Conservation (phyloP, 2,888 invertebrate genomes). For the Lacanobia oleracea region DNA sequence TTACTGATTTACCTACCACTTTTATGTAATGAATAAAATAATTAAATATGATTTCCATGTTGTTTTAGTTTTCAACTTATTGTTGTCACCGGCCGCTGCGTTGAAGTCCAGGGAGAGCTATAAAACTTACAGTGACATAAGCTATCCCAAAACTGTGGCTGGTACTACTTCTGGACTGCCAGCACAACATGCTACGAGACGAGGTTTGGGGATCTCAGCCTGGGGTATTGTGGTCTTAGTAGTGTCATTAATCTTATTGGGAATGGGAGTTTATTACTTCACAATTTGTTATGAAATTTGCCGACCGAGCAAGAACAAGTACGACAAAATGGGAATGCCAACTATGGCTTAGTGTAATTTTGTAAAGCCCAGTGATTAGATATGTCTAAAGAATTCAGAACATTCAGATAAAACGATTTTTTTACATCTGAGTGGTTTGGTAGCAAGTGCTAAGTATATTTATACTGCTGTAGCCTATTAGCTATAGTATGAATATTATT, state of each 20-base stretch:
- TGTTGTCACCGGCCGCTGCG: slow-evolving; percentile 72
- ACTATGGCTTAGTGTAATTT: slow-evolving; percentile 77
- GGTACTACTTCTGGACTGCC: slow-evolving; percentile 76
- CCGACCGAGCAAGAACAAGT: slow-evolving; percentile 87
- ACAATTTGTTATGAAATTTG: slow-evolving; percentile 92
- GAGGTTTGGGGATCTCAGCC: slow-evolving; percentile 90
- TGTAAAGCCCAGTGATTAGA: slow-evolving; percentile 64
- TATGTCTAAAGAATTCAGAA: slow-evolving; percentile 31
- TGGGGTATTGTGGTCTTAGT: slow-evolving; percentile 92
- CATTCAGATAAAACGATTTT: slow-evolving; percentile 29
- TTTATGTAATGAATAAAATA: not conserved
- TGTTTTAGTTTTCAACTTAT: slow-evolving; percentile 77
- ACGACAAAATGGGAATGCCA: slow-evolving; percentile 89
- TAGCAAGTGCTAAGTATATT: slow-evolving; percentile 23
- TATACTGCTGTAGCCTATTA: slow-evolving; percentile 24
- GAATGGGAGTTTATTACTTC: slow-evolving; percentile 91
- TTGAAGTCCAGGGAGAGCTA: slow-evolving; percentile 67
- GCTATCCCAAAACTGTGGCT: slow-evolving; percentile 69
- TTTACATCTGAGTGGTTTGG: slow-evolving; percentile 20
- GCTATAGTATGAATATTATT: slow-evolving; percentile 23
- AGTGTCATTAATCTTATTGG: slow-evolving; percentile 86
- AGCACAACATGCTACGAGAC: slow-evolving; percentile 73
- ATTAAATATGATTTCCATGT: slow-evolving; percentile 23
- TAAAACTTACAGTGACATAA: slow-evolving; percentile 66
- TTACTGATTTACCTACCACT: not conserved